Percentiles rank a stretch among this genome's conserved stretches.
These are phyloP conservation scores for Spheniscus humboldti DNA, from an alignment of 2,797 vertebrate species.

Conservation along the genomic window DNA sequence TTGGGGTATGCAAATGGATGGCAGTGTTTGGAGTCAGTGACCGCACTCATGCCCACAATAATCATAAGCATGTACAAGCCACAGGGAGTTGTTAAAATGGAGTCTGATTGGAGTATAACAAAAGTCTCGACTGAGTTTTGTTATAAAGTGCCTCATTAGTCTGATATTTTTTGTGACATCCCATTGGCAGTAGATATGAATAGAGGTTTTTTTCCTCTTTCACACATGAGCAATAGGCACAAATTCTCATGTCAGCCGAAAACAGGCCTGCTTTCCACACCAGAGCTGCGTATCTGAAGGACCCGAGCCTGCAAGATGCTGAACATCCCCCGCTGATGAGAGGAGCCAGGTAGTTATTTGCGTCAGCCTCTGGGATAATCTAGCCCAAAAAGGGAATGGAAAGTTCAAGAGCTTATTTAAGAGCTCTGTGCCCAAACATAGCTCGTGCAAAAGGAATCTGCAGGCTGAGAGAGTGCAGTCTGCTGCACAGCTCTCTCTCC, in stretches of 20 bases:
- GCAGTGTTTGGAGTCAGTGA: constrained; percentile 49
- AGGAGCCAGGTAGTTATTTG: constrained; percentile 44
- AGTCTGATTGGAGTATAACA: constrained; percentile 37
- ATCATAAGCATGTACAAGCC: background rate
- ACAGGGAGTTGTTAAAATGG: constrained; percentile 1
- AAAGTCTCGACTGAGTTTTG: constrained; percentile 17
- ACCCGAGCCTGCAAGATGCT: background rate
- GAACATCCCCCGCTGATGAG: background rate
- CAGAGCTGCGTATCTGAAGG: background rate
- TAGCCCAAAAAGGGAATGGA: constrained; percentile 63
- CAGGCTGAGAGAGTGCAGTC: background rate
- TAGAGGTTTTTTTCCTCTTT: background rate
- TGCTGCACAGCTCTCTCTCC: background rate
- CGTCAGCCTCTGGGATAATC: background rate
- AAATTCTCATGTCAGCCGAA: constrained; percentile 4
- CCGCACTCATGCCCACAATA: background rate
- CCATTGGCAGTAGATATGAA: background rate
- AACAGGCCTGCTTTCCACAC: background rate
- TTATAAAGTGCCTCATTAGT: constrained; percentile 49
- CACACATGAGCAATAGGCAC: background rate
- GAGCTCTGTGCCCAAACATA: constrained; percentile 52
- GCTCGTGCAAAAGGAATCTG: constrained; percentile 57
- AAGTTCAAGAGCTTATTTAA: constrained; percentile 61
- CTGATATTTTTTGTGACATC: constrained; percentile 30
- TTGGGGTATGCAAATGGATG: background rate